Conservation (phyloP, 2,888 invertebrate species). For the Philonicus albiceps region DNA sequence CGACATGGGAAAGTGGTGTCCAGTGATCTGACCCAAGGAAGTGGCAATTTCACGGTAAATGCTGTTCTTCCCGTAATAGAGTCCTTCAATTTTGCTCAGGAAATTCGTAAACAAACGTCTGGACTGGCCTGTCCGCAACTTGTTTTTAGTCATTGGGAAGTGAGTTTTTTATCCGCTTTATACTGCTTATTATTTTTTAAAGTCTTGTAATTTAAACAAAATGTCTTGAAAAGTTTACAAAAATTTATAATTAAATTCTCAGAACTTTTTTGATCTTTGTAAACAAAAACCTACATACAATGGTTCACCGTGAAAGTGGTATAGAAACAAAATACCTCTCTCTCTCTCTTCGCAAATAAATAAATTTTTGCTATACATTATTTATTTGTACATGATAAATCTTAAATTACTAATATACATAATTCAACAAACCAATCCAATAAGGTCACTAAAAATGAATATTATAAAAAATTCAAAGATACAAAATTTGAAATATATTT, state of each 20-base stretch:
- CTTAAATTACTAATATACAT: too few relatives aligned
- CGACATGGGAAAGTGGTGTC: slow-evolving; percentile 87
- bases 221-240: background rate
- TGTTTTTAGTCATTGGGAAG: slow-evolving; percentile 98
- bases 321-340: too few relatives aligned
- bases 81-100: slow-evolving; percentile 94
- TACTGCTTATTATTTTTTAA: background rate
- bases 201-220: background rate
- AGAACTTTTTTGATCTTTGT: background rate
- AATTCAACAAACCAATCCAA: too few relatives aligned
- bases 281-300: background rate
- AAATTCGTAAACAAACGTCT: slow-evolving; percentile 93
- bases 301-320: too few relatives aligned
- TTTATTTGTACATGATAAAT: too few relatives aligned
- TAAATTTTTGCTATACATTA: too few relatives aligned
- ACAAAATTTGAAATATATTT: too few relatives aligned
- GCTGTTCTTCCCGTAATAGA: slow-evolving; percentile 95
- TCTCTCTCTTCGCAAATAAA: too few relatives aligned
- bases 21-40: slow-evolving; percentile 91
- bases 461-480: too few relatives aligned
- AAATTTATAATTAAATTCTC: background rate
- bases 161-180: slow-evolving; percentile 61
- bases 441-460: too few relatives aligned
- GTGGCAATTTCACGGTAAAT: slow-evolving; percentile 86
- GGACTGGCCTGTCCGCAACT: slow-evolving; percentile 96